Conservation (phyloP, 2,113 vertebrate genomes). For the Psettodes erumei region DNA sequence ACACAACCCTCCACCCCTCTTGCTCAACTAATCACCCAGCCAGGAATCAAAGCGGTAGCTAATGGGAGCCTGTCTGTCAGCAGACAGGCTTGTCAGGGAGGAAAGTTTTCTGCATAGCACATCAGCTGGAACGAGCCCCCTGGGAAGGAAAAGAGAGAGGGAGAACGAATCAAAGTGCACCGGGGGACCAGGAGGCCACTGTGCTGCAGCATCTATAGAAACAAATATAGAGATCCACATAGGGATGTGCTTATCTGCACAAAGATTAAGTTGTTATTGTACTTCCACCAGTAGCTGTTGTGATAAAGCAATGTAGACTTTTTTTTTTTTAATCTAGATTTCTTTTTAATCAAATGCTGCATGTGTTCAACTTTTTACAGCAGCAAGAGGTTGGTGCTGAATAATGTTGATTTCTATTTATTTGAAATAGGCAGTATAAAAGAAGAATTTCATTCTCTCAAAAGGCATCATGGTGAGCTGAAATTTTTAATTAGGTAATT, state of each 20-base stretch:
- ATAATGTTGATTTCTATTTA: not conserved
- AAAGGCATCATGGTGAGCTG: too few relatives aligned
- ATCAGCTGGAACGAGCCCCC: slow-evolving; percentile 52
- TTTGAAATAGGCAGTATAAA: not conserved
- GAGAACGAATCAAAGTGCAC: slow-evolving; percentile 28
- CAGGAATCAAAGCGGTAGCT: slow-evolving; percentile 71
- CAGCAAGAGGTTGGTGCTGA: not conserved
- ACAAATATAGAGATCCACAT: not conserved
- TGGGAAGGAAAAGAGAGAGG: slow-evolving; percentile 25
- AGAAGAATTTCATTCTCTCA: too few relatives aligned
- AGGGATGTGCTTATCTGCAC: not conserved
- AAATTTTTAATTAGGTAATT: too few relatives aligned
- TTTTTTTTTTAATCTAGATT: too few relatives aligned
- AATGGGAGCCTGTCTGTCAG: slow-evolving; percentile 71
- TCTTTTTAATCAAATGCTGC: not conserved
- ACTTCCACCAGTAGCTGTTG: not conserved
- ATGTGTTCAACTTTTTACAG: not conserved
- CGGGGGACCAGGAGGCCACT: not conserved
- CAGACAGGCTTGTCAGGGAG: slow-evolving; percentile 34
- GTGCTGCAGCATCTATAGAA: not conserved
- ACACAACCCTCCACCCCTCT: too few relatives aligned
- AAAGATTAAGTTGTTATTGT: not conserved
- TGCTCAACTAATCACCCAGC: slow-evolving; percentile 69
- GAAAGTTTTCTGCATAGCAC: slow-evolving; percentile 45
- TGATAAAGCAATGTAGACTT: not conserved